Percentiles rank a stretch among this genome's conserved stretches.
Evolutionary conservation across 2,888 invertebrate species (phyloP).

Genomic region (Sepioteuthis lessoniana): DNA sequence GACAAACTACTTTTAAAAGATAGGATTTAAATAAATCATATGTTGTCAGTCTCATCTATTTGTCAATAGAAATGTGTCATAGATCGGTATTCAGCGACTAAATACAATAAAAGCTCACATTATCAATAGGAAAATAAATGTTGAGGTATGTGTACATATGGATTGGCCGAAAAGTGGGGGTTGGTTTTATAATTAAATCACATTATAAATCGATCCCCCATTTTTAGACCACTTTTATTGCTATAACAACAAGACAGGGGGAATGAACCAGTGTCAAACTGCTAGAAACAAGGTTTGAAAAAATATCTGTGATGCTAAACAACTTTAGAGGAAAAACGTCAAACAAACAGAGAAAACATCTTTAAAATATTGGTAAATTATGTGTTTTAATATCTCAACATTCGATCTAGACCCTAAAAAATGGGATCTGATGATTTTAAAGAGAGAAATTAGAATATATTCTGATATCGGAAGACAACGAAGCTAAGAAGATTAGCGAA

Average conservation of each 20-base stretch:
- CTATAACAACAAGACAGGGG: slow-evolving; percentile 41
- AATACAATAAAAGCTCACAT: not conserved
- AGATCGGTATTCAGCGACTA: not conserved
- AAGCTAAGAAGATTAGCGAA: too few relatives aligned
- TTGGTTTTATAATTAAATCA: not conserved
- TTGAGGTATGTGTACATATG: not conserved
- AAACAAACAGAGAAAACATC: too few relatives aligned
- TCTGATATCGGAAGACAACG: too few relatives aligned
- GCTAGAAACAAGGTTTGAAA: not conserved
- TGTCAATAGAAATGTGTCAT: not conserved
- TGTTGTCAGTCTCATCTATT: too few relatives aligned
- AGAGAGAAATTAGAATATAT: too few relatives aligned
- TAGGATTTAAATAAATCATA: not conserved
- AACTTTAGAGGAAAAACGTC: not conserved
- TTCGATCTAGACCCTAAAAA: too few relatives aligned
- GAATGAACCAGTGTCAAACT: slow-evolving; percentile 38
- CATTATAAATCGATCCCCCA: not conserved
- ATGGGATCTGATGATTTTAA: too few relatives aligned
- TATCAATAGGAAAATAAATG: not conserved
- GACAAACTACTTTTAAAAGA: too few relatives aligned
- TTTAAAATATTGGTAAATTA: too few relatives aligned
- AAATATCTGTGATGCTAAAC: not conserved
- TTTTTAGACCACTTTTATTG: slow-evolving; percentile 16
- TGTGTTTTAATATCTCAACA: too few relatives aligned
- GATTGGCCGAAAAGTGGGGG: slow-evolving; percentile 35